These are phyloP conservation scores for Heliconius sara DNA, from an alignment of 2,888 invertebrate genomes.

Conservation along the genomic window DNA sequence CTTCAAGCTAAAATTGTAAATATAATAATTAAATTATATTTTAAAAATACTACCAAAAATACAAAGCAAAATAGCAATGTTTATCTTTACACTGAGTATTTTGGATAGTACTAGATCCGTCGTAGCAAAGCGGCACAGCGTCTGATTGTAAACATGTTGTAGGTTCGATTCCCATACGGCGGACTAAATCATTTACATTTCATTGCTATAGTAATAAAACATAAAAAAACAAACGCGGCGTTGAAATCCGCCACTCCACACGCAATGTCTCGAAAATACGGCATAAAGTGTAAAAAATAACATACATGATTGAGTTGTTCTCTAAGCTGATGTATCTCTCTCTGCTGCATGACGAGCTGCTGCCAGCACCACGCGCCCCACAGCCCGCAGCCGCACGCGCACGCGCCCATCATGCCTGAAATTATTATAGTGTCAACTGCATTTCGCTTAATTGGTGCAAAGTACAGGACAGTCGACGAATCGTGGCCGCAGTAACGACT, in stretches of 20 bases:
- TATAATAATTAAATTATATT: not conserved
- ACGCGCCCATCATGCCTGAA: conserved; percentile 72
- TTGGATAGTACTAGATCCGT: not conserved
- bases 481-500: too few relatives aligned
- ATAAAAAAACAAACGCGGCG: too few relatives aligned
- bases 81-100: not conserved
- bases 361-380: conserved; percentile 82
- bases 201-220: not conserved
- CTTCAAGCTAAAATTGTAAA: conserved; percentile 71
- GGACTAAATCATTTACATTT: not conserved
- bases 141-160: not conserved
- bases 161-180: not conserved
- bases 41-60: not conserved
- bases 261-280: not conserved
- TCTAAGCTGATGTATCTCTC: conserved; percentile 86
- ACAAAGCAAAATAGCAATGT: not conserved
- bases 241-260: not conserved
- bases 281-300: not conserved
- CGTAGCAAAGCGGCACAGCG: not conserved
- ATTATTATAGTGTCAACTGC: not conserved
- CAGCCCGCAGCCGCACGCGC: conserved; percentile 72
- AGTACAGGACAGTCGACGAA: too few relatives aligned
- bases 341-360: conserved; percentile 84
- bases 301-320: conserved; percentile 62
- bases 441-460: too few relatives aligned